Base-by-base conservation (phyloP, 2,888 invertebrate genomes). In the Xestoiulus laeticollis region DNA sequence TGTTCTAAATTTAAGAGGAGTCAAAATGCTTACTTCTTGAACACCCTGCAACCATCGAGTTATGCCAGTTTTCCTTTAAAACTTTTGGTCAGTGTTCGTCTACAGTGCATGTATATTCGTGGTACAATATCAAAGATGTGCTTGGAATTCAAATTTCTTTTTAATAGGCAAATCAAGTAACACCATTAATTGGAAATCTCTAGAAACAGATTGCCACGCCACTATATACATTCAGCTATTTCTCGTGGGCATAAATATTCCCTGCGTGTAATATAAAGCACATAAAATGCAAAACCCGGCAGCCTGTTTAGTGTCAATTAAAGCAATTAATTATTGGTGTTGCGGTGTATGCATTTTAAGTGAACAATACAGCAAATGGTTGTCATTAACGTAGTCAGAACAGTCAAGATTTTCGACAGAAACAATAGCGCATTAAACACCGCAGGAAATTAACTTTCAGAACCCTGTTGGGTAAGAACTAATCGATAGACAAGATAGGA, bases 281-380 rank as follows among this genome's bases (percentile, higher is more conserved):
- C 68, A 68, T 68, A 68, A 68, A 68, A 68, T 68, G 68, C 68
- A 68, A 68, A 68, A 68, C 26, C 68, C 68, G 68, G 68, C 68
- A 68, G 68, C 68, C 68, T 68, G 68, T 68, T 68, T 68, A 68
- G 68, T 12, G 68, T 68, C 68, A 26, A 68, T 68, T 68, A 68
- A 68, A 68, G 68, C 68, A 68, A 68, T 68, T 68, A 19, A 68
- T 68, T 68, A 68, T 68, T 26, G 68, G 22, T 68, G 68, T 68
- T 68, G 68, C 68, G 68, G 68, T 68, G 68, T 22, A 26, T 68
- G 68, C 68, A 68, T 68, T 68, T 68, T 68, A 68, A 68, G 68
- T 68, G 68, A 12, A 68, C 68, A 26, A 68, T 68, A 68, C 22
- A 68, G 68, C 68, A 68, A 68, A 68, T 68, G 68, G 68, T 68